These are phyloP conservation scores for Hipposideros armiger DNA, from an alignment of 2,113 vertebrate genomes.

Conservation along the genomic window DNA sequence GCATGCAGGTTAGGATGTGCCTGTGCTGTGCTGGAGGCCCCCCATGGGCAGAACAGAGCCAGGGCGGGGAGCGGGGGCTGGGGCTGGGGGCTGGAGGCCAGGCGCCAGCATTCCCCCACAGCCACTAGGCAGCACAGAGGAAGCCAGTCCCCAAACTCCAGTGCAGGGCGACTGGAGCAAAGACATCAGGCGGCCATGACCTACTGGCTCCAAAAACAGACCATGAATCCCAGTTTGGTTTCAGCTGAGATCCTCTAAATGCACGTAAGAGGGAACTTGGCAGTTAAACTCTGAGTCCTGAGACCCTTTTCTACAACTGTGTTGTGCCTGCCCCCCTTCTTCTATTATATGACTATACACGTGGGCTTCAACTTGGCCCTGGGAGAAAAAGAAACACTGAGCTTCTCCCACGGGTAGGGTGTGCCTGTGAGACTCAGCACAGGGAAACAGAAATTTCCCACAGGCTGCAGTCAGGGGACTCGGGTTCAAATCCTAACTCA, in stretches of 20 bases:
- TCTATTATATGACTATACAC: fast-evolving
- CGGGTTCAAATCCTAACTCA: neutral
- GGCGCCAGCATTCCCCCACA: neutral
- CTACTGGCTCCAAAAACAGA: neutral
- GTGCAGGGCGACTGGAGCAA: neutral
- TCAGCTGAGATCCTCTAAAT: neutral
- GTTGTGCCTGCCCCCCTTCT: neutral
- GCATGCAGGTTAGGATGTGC: neutral
- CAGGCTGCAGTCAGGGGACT: too few species aligned
- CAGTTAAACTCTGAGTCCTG: neutral
- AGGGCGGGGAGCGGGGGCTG: too few species aligned
- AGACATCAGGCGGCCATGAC: neutral
- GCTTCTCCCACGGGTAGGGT: neutral
- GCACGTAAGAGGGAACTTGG: too few species aligned
- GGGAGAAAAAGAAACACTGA: neutral
- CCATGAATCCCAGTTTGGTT: neutral
- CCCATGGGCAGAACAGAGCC: fast-evolving
- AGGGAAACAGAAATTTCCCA: neutral
- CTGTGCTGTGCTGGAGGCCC: fast-evolving
- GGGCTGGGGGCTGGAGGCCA: fast-evolving
- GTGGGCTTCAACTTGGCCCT: neutral
- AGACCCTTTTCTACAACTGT: neutral
- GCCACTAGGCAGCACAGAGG: neutral
- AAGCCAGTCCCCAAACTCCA: neutral
- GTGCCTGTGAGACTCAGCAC: neutral